Base-by-base conservation (phyloP, 2,113 vertebrate genomes). In the Nymphicus hollandicus region DNA sequence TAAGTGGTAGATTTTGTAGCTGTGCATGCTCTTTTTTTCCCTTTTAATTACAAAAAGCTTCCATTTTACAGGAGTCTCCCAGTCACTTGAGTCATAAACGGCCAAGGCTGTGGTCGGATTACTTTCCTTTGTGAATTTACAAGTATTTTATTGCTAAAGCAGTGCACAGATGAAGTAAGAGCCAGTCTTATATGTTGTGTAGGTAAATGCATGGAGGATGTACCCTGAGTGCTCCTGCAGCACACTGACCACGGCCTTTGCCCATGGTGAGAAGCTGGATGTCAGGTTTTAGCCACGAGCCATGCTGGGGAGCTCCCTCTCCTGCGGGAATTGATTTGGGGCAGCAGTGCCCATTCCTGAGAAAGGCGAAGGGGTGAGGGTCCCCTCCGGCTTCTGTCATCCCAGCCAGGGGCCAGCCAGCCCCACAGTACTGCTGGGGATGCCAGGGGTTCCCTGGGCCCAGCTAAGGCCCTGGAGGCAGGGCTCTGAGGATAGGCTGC, bases 1-100 rank as follows among this genome's bases (percentile, higher is more conserved):
- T 74, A 68, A 49, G 3, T 77, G 25, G 28, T 39, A 53, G 86
- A 91, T 98, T 91, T 97, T 70, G 68, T 84, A 91, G 91, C 95
- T 81, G 73, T 69, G 93, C 13, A 13, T 18, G 23, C 83, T 96
- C 77, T 81, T 74, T 95, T 95, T 96, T 92, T 23, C 58, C 94
- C 88, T 43, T 91, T 64, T 76, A 80, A 56, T 89, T 82, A 55
- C 35, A 91, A 86, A 85, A 95, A 93, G 94, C 61, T 46, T 69
- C 46, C 19, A 71, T 93, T 92, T 94, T 91, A 82, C 92, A 92
- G 83, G 88, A 96, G 88, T 77, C 19, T 61, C 58, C 56, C 50
- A 46, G 49, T 93, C 82, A 60, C 80, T 68, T 5, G 31, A 94
- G 44, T 44, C 66, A 25, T 18, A 68, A 91, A 93, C n/a, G 0